phyloP scores from a whole-genome alignment of 2,113 vertebrate species.

The Pseudolaguvia tuberculata region DNA sequence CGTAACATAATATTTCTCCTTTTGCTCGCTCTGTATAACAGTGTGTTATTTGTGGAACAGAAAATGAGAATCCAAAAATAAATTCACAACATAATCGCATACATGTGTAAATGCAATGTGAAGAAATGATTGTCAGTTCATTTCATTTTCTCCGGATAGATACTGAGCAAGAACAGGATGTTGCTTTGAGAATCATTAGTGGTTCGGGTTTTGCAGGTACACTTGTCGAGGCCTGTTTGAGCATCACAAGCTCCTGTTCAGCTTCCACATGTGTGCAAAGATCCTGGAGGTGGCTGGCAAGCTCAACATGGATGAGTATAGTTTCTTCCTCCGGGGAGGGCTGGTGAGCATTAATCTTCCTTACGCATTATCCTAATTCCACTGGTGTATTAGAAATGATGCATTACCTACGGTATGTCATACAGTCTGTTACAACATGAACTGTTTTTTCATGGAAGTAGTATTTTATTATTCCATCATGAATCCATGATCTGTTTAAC shows the following conservation, averaged over 20 bases:
- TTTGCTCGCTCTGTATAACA: background rate
- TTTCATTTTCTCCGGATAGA: background rate
- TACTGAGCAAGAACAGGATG: background rate
- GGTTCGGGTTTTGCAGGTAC: constrained; percentile 61
- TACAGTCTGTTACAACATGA: no score
- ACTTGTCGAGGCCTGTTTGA: constrained; percentile 83
- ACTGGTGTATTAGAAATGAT: no score
- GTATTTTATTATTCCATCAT: background rate
- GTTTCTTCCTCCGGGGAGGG: constrained; percentile 82
- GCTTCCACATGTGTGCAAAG: constrained; percentile 85
- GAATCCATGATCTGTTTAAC: background rate
- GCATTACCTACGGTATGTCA: no score
- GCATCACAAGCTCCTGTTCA: constrained; percentile 84
- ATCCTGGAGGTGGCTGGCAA: constrained; percentile 78
- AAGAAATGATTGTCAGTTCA: background rate
- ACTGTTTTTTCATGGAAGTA: background rate
- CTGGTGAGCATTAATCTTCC: constrained; percentile 67
- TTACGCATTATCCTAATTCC: background rate
- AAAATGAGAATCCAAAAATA: background rate
- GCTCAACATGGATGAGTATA: constrained; percentile 84
- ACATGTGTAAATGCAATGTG: background rate
- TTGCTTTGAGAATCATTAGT: constrained; percentile 36
- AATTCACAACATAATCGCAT: background rate
- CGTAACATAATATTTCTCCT: background rate
- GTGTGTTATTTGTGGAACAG: background rate